Percentiles rank a stretch among this genome's conserved stretches.
phyloP scores from a whole-genome alignment of 2,797 vertebrate species.

The Australoheros facetus region DNA sequence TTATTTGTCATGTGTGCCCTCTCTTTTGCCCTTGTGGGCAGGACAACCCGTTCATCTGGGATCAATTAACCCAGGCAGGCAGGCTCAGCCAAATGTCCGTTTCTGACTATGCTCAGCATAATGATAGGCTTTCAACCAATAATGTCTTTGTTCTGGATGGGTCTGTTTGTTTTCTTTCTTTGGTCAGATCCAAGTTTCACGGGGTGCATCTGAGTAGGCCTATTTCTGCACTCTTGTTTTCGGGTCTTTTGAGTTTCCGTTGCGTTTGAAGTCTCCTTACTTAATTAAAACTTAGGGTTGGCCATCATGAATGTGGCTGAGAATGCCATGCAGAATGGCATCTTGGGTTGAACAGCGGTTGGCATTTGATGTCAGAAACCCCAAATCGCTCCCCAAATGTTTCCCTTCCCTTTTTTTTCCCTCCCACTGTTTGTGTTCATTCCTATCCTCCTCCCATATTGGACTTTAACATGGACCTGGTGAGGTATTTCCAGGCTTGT shows the following conservation, averaged over 20 bases:
- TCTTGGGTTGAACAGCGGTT: constrained; percentile 60
- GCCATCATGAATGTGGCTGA: constrained; percentile 57
- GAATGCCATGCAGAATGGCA: constrained; percentile 61
- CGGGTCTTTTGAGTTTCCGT: constrained; percentile 54
- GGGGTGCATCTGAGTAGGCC: constrained; percentile 60
- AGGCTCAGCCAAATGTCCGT: constrained; percentile 48
- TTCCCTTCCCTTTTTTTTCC: constrained; percentile 25
- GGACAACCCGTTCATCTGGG: constrained; percentile 68
- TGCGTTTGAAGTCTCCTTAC: constrained; percentile 62
- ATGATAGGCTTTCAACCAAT: constrained; percentile 74
- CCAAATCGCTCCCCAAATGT: constrained; percentile 59
- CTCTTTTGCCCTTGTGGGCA: constrained; percentile 1
- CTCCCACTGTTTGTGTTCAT: constrained; percentile 40
- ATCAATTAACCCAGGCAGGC: constrained; percentile 65
- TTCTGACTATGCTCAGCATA: constrained; percentile 64
- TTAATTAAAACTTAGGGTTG: constrained; percentile 70
- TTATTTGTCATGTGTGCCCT: constrained; percentile 14
- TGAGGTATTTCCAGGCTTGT: constrained; percentile 10
- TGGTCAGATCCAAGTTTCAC: constrained; percentile 57
- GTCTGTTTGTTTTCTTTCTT: constrained; percentile 72
- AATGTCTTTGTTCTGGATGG: constrained; percentile 70
- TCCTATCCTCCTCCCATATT: constrained; percentile 29
- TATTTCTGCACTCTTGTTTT: constrained; percentile 70
- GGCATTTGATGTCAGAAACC: constrained; percentile 60
- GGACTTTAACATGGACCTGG: constrained; percentile 10